A percentile compares a stretch with the other conserved stretches of the same genome.
These are phyloP conservation scores for Rutilus rutilus DNA, from an alignment of 2,113 vertebrate genomes.

Conservation along the genomic window DNA sequence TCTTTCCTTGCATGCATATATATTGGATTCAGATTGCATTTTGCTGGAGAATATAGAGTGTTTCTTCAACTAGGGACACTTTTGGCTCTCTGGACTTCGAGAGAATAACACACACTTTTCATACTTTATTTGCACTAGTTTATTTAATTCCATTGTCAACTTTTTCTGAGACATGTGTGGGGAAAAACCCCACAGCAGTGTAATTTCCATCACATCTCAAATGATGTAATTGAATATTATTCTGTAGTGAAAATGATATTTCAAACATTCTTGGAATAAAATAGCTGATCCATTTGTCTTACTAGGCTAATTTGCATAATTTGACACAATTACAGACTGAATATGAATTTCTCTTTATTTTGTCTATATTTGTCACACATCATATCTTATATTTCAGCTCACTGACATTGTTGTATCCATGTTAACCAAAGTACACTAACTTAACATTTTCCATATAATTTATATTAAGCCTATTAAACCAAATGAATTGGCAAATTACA, in stretches of 20 bases:
- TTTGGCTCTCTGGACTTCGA: background rate
- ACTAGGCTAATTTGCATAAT: background rate
- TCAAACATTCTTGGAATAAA: background rate
- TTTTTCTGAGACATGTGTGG: no score
- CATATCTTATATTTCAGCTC: background rate
- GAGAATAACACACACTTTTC: background rate
- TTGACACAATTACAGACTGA: background rate
- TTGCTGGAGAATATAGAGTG: background rate
- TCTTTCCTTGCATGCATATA: background rate
- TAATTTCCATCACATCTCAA: background rate
- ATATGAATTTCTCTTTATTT: background rate
- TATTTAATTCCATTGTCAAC: background rate
- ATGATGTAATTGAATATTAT: background rate
- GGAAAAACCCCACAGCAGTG: background rate
- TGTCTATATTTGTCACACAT: background rate
- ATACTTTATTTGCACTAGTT: background rate
- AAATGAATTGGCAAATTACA: no score
- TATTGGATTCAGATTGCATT: constrained; percentile 6
- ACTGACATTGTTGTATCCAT: background rate
- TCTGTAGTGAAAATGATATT: background rate
- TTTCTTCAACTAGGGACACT: background rate
- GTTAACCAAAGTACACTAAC: background rate
- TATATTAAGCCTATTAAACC: background rate
- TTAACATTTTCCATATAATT: background rate
- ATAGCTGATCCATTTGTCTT: background rate